phyloP scores from a whole-genome alignment of 1,140 invertebrate genomes.

The Caerostris darwini region DNA sequence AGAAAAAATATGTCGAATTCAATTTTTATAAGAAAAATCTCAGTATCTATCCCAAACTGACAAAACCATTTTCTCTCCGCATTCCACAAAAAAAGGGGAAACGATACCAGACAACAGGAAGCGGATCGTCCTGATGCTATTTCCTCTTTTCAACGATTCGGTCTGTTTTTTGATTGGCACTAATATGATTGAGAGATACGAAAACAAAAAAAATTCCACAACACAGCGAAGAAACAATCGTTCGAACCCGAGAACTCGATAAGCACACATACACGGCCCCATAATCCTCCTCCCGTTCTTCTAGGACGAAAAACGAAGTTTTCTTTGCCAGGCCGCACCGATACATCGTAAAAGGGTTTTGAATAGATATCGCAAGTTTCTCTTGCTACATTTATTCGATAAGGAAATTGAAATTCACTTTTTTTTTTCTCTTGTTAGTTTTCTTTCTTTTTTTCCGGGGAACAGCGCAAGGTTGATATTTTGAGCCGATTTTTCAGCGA shows the following conservation, averaged over 20 bases:
- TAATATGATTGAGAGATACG: constrained; percentile 1
- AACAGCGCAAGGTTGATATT: constrained; percentile 1
- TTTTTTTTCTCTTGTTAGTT: neutral
- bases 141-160: neutral
- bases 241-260: neutral
- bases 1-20: neutral
- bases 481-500: constrained; percentile 34
- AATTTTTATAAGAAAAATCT: neutral
- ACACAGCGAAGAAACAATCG: constrained; percentile 28
- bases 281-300: neutral
- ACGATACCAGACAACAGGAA: neutral
- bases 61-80: neutral
- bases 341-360: constrained; percentile 15
- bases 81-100: neutral
- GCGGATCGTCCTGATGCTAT: neutral
- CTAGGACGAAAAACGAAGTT: constrained; percentile 5
- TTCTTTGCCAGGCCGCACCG: neutral
- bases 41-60: neutral
- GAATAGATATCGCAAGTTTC: constrained; percentile 48
- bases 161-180: constrained; percentile 38
- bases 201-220: neutral
- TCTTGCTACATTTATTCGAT: constrained; percentile 62
- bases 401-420: constrained; percentile 60
- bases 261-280: neutral
- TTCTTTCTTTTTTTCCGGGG: neutral